Evolutionary conservation across 2,797 vertebrate genomes (phyloP), one percentile per base, ranked within the genome.

Genomic region (Tinamus major): DNA sequence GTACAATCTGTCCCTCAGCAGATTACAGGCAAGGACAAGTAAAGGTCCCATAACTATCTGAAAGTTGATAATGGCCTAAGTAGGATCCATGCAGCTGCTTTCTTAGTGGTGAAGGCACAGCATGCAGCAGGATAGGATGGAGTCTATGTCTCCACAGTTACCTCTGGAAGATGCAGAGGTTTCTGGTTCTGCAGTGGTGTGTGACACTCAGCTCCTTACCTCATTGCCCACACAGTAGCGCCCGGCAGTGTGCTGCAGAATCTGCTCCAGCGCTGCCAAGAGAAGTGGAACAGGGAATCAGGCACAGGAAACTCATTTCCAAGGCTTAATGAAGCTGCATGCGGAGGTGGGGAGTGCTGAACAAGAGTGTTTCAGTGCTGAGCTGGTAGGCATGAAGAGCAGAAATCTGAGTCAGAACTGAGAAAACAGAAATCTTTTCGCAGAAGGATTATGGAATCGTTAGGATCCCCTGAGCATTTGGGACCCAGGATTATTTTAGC

Each of bases 201-300:
- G 39, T 6, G 56, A 37, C 13, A 8, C 33, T 78, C 15, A 42
- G 68, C 31, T 75, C 86, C 96, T 98, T 97, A 99, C 99, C 98
- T 99, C 98, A 51, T 99, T 97, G 3, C 98, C 99, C 13, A 99
- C 98, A 53, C 99, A 99, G 94, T 98, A 99, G 80, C 75, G 97
- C 46, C 99, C 99, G 2, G 99, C 98, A 3, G 99, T 99, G 92
- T 98, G 94, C 95, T 98, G 98, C 85, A 99, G 97, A 82, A 98
- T 96, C 71, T 97, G 97, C 92, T 99, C 99, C 69, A 99, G 97
- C n/a, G 99, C 99, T 99, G 96, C 76, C 21, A 79, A 94, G 75
- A 96, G 71, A 96, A 39, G 41, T 58, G 55, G 59, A 67, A 88
- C 16, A 79, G 55, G 51, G 55, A 53, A 10, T 95, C 70, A 93